Percentiles rank a stretch among this genome's conserved stretches.
These are phyloP conservation scores for Phoenicopterus ruber DNA, from an alignment of 2,113 vertebrate species.

Conservation along the genomic window DNA sequence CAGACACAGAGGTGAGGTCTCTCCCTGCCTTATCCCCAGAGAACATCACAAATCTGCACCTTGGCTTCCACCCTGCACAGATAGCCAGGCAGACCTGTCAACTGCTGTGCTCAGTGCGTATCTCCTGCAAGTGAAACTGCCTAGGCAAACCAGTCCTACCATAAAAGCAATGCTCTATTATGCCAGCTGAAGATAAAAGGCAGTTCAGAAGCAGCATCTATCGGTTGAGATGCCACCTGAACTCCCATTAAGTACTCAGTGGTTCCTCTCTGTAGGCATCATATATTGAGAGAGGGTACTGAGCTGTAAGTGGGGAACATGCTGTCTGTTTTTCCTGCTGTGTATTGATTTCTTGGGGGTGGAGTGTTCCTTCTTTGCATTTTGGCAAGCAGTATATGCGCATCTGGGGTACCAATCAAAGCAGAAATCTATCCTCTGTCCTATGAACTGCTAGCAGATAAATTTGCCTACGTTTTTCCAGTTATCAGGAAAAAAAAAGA, in stretches of 20 bases:
- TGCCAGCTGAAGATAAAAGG: background rate
- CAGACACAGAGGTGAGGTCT: background rate
- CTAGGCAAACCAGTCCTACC: background rate
- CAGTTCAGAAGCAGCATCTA: background rate
- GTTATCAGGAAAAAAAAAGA: background rate
- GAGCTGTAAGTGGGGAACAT: background rate
- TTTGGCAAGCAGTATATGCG: rapidly evolving
- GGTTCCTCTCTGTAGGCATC: background rate
- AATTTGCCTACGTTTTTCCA: background rate
- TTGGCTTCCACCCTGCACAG: background rate
- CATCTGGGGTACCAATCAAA: background rate
- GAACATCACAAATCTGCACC: background rate
- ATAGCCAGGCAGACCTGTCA: background rate
- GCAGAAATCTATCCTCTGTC: background rate
- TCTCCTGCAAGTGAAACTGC: background rate
- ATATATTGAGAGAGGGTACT: background rate
- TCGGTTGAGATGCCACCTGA: background rate
- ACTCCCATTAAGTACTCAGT: rapidly evolving
- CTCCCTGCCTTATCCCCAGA: background rate
- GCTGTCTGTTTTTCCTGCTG: background rate
- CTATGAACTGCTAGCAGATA: background rate
- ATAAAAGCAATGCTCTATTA: background rate
- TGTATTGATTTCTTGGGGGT: background rate
- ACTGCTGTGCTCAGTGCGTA: rapidly evolving
- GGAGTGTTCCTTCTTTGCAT: background rate